phyloP scores from a whole-genome alignment of 53 echinoderm and acorn worm genomes.

The Mesocentrotus franciscanus region DNA sequence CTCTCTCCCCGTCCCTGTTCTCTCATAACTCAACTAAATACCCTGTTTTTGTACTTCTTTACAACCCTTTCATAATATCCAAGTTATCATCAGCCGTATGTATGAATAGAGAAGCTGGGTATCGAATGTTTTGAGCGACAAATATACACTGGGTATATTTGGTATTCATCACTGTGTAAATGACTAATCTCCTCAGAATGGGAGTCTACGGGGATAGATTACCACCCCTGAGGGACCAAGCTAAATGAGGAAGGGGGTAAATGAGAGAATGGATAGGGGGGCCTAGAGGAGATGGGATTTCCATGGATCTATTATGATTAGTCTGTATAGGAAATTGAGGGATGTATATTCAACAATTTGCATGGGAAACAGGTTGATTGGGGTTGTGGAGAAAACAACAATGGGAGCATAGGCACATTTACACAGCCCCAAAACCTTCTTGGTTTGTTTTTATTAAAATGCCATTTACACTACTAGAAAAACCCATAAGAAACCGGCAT shows the following conservation, averaged over 20 bases:
- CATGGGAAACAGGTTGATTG: slow-evolving; percentile 24
- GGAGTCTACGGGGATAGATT: background rate
- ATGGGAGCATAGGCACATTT: background rate
- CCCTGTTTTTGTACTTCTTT: background rate
- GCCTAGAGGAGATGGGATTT: background rate
- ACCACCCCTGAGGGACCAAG: slow-evolving; percentile 3
- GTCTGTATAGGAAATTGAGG: slow-evolving; percentile 43
- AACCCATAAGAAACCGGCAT: too few species aligned
- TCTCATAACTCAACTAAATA: background rate
- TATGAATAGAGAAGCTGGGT: slow-evolving; percentile 24
- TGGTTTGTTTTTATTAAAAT: too few species aligned
- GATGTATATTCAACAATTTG: slow-evolving; percentile 38
- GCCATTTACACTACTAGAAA: too few species aligned
- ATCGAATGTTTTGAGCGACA: slow-evolving; percentile 29
- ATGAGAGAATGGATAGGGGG: background rate
- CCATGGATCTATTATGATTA: slow-evolving; percentile 45
- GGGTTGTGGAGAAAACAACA: background rate
- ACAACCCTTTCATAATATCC: background rate
- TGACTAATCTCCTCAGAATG: slow-evolving; percentile 4
- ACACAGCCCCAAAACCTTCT: too few species aligned
- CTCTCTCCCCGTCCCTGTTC: background rate
- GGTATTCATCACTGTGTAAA: slow-evolving; percentile 38
- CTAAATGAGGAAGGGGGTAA: slow-evolving; percentile 30
- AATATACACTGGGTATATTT: slow-evolving; percentile 24
- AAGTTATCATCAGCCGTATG: background rate